phyloP scores from a whole-genome alignment of 2,797 vertebrate species.

The Hemitrygon akajei region DNA sequence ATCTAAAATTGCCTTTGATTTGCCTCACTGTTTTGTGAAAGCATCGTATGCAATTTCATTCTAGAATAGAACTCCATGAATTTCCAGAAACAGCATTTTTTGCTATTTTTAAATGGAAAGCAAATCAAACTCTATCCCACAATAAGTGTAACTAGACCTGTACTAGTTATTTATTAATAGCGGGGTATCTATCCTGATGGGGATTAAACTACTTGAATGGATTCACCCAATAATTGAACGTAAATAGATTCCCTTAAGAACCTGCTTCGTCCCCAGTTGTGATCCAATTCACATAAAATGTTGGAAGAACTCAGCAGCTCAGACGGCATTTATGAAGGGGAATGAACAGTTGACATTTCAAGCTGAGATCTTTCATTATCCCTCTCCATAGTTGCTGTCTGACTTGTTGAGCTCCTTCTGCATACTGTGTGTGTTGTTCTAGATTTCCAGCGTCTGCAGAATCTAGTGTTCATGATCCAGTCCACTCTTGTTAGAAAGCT shows the following conservation, averaged over 20 bases:
- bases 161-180: neutral
- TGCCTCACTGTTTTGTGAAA: neutral
- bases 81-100: neutral
- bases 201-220: neutral
- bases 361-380: too few relatives aligned
- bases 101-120: neutral
- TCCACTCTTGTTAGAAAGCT: conserved; percentile 1
- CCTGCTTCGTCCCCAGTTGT: neutral
- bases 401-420: too few relatives aligned
- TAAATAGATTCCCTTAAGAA: neutral
- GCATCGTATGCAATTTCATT: neutral
- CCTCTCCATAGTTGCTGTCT: too few relatives aligned
- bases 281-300: neutral
- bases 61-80: neutral
- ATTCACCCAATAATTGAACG: neutral
- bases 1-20: neutral
- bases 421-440: too few relatives aligned
- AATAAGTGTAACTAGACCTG: neutral
- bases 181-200: neutral
- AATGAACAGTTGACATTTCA: too few relatives aligned
- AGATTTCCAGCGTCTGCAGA: too few relatives aligned
- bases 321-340: too few relatives aligned
- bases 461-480: neutral
- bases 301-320: too few relatives aligned
- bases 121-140: neutral